Percentiles rank a stretch among this genome's conserved stretches.
These are phyloP conservation scores for Agrotis ipsilon DNA, from an alignment of 2,888 invertebrate species.

Conservation along the genomic window DNA sequence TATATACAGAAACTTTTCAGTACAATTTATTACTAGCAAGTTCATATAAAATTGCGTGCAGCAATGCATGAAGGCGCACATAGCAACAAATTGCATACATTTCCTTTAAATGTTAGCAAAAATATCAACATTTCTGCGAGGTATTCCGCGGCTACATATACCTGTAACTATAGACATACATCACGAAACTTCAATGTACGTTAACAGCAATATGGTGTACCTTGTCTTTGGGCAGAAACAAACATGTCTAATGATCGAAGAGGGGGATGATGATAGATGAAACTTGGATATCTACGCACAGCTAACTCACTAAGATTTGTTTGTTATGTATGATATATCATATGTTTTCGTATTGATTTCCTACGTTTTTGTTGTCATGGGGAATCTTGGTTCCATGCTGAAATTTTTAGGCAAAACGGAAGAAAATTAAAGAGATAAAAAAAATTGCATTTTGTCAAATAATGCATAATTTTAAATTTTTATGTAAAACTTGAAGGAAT, in stretches of 20 bases:
- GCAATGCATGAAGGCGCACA: conserved; percentile 27
- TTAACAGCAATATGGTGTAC: conserved; percentile 89
- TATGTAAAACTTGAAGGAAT: not conserved
- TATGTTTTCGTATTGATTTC: conserved; percentile 51
- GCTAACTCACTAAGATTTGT: conserved; percentile 73
- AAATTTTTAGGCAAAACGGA: not conserved
- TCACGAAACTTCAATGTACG: conserved; percentile 74
- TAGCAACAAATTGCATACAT: conserved; percentile 44
- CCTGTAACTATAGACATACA: conserved; percentile 44
- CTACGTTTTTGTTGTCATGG: conserved; percentile 7
- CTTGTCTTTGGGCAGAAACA: conserved; percentile 82
- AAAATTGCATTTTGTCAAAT: not conserved
- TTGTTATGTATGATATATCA: conserved; percentile 67
- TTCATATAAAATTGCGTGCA: conserved; percentile 26
- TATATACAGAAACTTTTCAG: not conserved
- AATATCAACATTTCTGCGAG: conserved; percentile 28
- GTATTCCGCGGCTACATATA: conserved; percentile 4
- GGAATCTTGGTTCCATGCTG: not conserved
- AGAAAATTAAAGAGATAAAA: not conserved
- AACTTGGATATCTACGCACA: conserved; percentile 86
- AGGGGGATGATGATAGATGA: conserved; percentile 89
- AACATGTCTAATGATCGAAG: conserved; percentile 89
- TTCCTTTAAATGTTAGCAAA: conserved; percentile 19
- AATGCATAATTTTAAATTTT: not conserved
- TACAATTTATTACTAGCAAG: conserved; percentile 12